Base-by-base conservation (phyloP, 2,888 invertebrate genomes). In the Deilephila elpenor region DNA sequence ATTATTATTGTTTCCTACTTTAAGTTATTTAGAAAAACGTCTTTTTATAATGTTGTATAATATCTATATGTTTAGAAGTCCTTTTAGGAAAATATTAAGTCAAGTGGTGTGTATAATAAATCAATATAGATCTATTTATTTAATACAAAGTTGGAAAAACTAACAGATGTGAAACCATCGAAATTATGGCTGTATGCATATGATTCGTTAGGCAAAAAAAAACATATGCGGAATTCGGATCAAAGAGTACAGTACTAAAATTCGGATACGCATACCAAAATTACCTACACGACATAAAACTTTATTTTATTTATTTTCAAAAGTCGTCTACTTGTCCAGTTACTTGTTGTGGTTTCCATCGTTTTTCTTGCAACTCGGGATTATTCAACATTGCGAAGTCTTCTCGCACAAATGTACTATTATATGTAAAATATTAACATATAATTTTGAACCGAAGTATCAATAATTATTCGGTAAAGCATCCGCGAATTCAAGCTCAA, bases 401-500 rank as follows among this genome's bases (percentile, higher is more conserved):
- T n/a, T n/a, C 19, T 56, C 5, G n/a, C 56, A 19, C 3, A 19
- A 56, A 19, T 56, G n/a, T 56, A 5, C 1, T n/a, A 56, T 6
- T 56, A 19, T n/a, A 56, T 56, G 6, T 5, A 56, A 56, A 56
- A n/a, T 56, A 56, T 5, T 6, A 56, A 19, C 5, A 56, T n/a
- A n/a, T 1, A n/a, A 6, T n/a, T n/a, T 14, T 3, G 11, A 44
- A 44, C 11, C 44, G 44, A 44, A 11, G 19, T 14, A 25, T 29
- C 29, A 14, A 0, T 60, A 25, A 60, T 14, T 29, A 60, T 34
- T 64, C 61, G 61, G 70, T 6, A 19, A 25, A 11, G 25, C 29
- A 72, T 11, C 51, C 11, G 51, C 37, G 0, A 14, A 44, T 44
- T 74, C 74, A 71, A 62, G 75, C 72, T 73, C 78, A 77, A 75